Evolutionary conservation across 2,888 invertebrate genomes (phyloP).

Genomic region (Parnassius mnemosyne): DNA sequence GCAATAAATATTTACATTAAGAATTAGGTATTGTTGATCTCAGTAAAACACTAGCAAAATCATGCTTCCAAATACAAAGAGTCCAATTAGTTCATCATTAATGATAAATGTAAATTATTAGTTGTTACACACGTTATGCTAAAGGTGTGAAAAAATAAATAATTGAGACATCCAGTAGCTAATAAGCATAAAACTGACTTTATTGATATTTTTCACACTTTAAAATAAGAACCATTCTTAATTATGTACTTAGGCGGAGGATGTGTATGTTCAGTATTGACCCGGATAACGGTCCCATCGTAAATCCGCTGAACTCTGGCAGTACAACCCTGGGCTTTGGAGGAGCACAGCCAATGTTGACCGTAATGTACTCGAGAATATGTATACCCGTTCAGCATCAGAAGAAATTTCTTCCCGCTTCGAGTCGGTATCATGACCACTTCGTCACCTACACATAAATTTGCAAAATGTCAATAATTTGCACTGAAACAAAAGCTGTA

Average conservation of each 20-base stretch:
- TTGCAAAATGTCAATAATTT: not conserved
- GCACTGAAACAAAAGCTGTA: too few relatives aligned
- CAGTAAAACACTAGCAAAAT: too few relatives aligned
- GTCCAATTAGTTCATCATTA: not conserved
- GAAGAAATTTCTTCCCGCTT: slow-evolving; percentile 40
- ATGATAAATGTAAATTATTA: not conserved
- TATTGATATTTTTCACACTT: slow-evolving; percentile 26
- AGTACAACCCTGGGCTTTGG: slow-evolving; percentile 34
- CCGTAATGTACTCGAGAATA: slow-evolving; percentile 48
- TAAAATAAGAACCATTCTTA: slow-evolving; percentile 34
- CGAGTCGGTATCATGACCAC: slow-evolving; percentile 42
- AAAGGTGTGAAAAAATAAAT: not conserved
- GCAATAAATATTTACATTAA: slow-evolving; percentile 15
- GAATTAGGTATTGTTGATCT: too few relatives aligned
- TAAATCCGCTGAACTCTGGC: slow-evolving; percentile 34
- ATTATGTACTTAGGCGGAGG: slow-evolving; percentile 36
- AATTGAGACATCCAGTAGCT: not conserved
- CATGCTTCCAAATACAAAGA: not conserved
- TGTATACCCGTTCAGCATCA: slow-evolving; percentile 47
- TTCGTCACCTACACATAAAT: slow-evolving; percentile 28
- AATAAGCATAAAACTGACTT: not conserved
- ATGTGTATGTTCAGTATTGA: slow-evolving; percentile 36
- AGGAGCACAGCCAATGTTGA: slow-evolving; percentile 45
- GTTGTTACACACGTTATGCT: not conserved
- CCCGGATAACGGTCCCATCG: slow-evolving; percentile 24